Base-by-base conservation (phyloP, 2,888 invertebrate species). In the Andrena camellia region DNA sequence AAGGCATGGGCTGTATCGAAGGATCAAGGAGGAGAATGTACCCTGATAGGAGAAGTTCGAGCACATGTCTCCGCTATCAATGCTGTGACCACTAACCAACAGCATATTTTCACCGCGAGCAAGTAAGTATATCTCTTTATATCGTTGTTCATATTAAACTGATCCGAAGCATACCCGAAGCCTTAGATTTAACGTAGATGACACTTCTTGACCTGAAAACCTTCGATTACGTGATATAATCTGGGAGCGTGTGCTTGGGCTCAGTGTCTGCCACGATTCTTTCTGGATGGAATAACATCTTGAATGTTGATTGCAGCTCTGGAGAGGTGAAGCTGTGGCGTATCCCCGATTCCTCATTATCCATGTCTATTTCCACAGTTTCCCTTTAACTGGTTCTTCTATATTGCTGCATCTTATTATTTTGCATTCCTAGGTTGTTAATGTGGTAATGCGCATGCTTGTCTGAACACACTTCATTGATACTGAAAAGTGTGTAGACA, bases 41-140 rank as follows among this genome's bases (percentile, higher is more conserved):
- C 95, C 66, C 94, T 95, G 67, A 93, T 97, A 71, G 96, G 96
- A 20, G 96, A 97, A 93, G 95, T 97, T 90, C 95, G 96, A 89
- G 97, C 96, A 66, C 97, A 97, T 89, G 94, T 95, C 86, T 95
- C 95, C 13, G 95, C 96, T 66, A 96, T 97, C 86, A 97, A 97
- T 92, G 96, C 96, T 84, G 95, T 97, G 85, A 95, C 96, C 26
- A 95, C 96, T 71, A 96, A 96, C 93, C 95, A 95, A 23, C 95
- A 95, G 70, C 95, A 95, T 87, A 95, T 98, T 80, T 98, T 97
- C 94, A 97, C 98, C 48, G 98, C 97, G 50, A 97, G 97, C 93
- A 97, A 97, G 97, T 97, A 93, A 95, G 97, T 96, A 81, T 31
- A 63, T 33, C 63, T 72, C 23, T 69, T 63, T 31, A 10, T 0